Evolutionary conservation across 2,888 invertebrate species (phyloP).

Genomic region (Syrista parreyssii): DNA sequence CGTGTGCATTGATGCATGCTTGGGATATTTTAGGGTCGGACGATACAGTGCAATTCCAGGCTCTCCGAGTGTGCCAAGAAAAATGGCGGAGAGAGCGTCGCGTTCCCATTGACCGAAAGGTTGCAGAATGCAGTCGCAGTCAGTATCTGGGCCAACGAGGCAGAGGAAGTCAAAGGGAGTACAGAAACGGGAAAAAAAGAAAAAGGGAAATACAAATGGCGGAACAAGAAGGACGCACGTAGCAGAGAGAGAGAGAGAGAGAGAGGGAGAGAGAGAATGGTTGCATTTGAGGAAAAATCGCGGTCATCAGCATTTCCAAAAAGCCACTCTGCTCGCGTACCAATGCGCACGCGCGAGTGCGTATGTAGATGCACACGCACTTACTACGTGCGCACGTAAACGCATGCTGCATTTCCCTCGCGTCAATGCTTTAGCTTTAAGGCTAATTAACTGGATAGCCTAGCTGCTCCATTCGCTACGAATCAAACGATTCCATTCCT

Average conservation of each 20-base stretch:
- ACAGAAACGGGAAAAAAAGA: conserved; percentile 1
- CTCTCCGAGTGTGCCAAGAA: background rate
- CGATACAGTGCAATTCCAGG: background rate
- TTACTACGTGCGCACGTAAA: too few species aligned
- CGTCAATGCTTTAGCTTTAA: background rate
- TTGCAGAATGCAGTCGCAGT: background rate
- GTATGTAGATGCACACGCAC: background rate
- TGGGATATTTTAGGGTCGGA: background rate
- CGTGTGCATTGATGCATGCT: background rate
- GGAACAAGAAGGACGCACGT: conserved; percentile 24
- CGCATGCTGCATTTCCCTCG: too few species aligned
- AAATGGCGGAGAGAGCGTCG: background rate
- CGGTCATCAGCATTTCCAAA: background rate
- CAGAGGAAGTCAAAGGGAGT: background rate
- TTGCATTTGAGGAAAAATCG: background rate
- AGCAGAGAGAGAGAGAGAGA: conserved; percentile 10
- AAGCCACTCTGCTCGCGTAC: background rate
- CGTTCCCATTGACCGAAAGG: background rate
- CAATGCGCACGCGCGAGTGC: background rate
- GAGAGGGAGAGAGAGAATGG: conserved; percentile 7
- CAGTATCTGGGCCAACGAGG: background rate
- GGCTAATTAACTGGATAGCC: background rate
- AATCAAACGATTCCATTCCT: background rate
- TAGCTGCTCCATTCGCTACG: background rate
- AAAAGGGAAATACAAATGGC: conserved; percentile 12